Evolutionary conservation across 2,113 vertebrate genomes (phyloP), one percentile per base, ranked within the genome.

Genomic region (Xenus cinereus): DNA sequence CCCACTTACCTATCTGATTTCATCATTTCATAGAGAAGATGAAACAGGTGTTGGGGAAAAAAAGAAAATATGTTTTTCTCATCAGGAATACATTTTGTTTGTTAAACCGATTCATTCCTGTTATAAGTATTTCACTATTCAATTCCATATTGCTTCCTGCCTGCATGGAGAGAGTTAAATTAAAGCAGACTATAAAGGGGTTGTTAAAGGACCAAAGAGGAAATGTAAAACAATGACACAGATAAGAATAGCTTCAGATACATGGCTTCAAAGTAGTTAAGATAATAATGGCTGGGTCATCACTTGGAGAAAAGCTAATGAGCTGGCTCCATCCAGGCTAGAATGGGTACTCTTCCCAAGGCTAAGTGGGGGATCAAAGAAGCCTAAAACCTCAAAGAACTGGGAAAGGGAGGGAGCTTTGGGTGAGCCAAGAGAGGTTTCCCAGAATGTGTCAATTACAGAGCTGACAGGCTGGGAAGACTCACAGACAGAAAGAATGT

Each of bases 181-280:
- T 64, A 45, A 85, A 91, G 80, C 41, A 39, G 48, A 16, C 71
- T 53, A 2, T 41, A 13, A 19, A 33, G 66, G 2, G 24, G 15
- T 46, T 87, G 91, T 37, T 64, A 41, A 77, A 93, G 74, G 62
- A 69, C 87, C 57, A 33, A 68, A 84, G 84, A 95, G 95, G 93
- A 96, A 93, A 91, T 79, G 91, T 91, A 85, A 91, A 88, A 79
- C 91, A 94, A 41, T 83, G 84, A 30, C 81, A 82, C 46, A 50
- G 94, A 96, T 91, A 97, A 90, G 93, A 77, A 81, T 30, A 84
- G n/a, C 74, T 87, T 57, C 84, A 96, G 81, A 72, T 89, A 87
- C 7, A 4, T 37, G 81, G 9, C 84, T 96, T 94, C 95, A 96
- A 91, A 96, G 91, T 23, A 19, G 53, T 9, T 32, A 73, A 63